Percentiles rank a stretch among this genome's conserved stretches.
Evolutionary conservation across 2,113 vertebrate genomes (phyloP).

Genomic region (Nestor notabilis): DNA sequence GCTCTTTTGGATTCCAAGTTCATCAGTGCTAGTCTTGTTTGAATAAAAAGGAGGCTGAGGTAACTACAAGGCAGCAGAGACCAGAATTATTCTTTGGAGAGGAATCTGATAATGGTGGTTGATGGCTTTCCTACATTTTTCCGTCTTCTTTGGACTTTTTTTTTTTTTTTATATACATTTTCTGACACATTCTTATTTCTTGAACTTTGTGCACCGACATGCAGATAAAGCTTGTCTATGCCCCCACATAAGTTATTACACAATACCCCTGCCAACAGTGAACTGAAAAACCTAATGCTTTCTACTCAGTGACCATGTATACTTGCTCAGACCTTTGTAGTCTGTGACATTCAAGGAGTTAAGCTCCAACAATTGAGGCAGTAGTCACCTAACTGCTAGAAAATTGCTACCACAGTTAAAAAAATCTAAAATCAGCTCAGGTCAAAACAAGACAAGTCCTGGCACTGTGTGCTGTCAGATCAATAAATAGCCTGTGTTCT

Average conservation of each 20-base stretch:
- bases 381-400: not conserved
- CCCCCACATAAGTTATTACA: not conserved
- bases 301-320: not conserved
- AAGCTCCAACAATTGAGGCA: not conserved
- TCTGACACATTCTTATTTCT: not conserved
- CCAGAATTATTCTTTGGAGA: not conserved
- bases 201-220: not conserved
- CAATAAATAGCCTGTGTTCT: not conserved
- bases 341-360: not conserved
- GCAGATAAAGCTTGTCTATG: not conserved
- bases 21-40: not conserved
- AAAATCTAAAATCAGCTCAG: not conserved
- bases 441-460: not conserved
- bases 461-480: not conserved
- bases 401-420: not conserved
- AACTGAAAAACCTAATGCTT: not conserved
- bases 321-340: not conserved
- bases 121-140: not conserved
- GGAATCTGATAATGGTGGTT: not conserved
- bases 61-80: not conserved
- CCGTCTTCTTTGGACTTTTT: not conserved
- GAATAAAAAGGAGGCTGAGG: rapidly evolving
- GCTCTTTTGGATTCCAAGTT: not conserved
- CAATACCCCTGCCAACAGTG: not conserved
- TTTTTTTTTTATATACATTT: not conserved